Conservation (phyloP, 2,113 vertebrate genomes). For the Eupsittula cactorum region DNA sequence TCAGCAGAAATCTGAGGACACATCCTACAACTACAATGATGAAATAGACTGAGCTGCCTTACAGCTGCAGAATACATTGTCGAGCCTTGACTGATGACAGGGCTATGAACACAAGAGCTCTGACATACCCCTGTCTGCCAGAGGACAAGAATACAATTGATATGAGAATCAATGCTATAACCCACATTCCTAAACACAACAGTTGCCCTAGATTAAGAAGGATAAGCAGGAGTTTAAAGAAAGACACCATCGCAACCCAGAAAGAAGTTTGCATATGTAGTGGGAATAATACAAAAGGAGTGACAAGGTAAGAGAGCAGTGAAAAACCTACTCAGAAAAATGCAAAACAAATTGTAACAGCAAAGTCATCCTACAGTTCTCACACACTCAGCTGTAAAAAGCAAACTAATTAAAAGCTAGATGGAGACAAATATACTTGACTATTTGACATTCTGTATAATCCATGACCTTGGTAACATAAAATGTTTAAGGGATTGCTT, state of each 20-base stretch:
- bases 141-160: background rate
- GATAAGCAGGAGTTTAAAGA: background rate
- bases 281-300: background rate
- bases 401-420: background rate
- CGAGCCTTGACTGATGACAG: background rate
- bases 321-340: background rate
- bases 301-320: background rate
- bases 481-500: background rate
- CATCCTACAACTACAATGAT: rapidly evolving
- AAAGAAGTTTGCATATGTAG: background rate
- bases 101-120: background rate
- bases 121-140: background rate
- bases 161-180: background rate
- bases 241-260: background rate
- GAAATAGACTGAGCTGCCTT: background rate
- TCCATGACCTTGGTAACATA: background rate
- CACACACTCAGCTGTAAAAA: background rate
- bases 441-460: background rate
- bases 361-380: background rate
- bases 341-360: background rate
- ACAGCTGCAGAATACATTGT: background rate
- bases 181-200: background rate
- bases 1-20: background rate
- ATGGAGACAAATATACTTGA: background rate
- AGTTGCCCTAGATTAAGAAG: background rate